Base-by-base conservation (phyloP, 2,113 vertebrate genomes). In the Onychostoma macrolepis region DNA sequence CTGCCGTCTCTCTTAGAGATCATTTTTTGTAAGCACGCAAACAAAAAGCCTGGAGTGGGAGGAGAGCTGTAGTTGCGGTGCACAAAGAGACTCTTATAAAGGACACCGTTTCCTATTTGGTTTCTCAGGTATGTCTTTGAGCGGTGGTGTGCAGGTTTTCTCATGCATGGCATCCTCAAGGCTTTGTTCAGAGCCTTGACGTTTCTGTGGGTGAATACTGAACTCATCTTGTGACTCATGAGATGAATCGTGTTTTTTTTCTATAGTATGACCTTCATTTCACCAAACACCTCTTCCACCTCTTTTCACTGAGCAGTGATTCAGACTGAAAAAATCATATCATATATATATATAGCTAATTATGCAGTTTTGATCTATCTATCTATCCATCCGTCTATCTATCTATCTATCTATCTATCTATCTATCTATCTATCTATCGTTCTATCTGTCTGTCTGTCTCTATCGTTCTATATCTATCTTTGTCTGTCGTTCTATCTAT, bases 161-260 rank as follows among this genome's bases (percentile, higher is more conserved):
- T n/a, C 26, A 77, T 21, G 41, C 24, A 33, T 41, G 45, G 58
- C 38, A 45, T 33, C 56, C 30, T 26, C 1, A 4, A 30, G 41
- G 63, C 63, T 63, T 56, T 86, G 45, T 80, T 80, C 77, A 67
- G 28, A 56, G 43, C 9, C 65, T 80, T 63, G 50, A 81, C 1
- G 24, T 80, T 36, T 78, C 21, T 56, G 43, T 43, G 26, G 28
- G 21, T 36, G 65, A 41, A 58, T 13, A 58, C 8, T 36, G 67
- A 79, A 56, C 43, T 76, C 56, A 78, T 74, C 79, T 65, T 65
- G n/a, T 86, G 79, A 80, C n/a, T 72, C 53, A 50, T 72, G 63
- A 86, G n/a, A 26, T 81, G 38, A 65, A 30, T 80, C 56, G 43
- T 80, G 41, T 69, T 19, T 28, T 19, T 28, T 43, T 17, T 67